Evolutionary conservation across 1,140 invertebrate species (phyloP).

Genomic region (Bombus terrestris): DNA sequence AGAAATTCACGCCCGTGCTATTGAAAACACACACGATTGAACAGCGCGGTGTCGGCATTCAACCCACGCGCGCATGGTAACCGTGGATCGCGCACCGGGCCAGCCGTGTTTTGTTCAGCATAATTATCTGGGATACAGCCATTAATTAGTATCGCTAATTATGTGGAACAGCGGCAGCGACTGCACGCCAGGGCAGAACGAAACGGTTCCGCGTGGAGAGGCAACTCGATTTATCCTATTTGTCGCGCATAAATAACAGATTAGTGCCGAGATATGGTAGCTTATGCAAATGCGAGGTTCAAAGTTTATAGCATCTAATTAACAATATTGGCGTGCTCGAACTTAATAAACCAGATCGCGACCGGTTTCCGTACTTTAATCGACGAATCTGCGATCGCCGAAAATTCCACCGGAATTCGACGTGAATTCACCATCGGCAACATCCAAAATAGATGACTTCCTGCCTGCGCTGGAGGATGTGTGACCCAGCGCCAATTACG

Average conservation of each 20-base stretch:
- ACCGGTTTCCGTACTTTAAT: constrained; percentile 33
- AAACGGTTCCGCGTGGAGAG: background rate
- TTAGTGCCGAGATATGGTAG: constrained; percentile 61
- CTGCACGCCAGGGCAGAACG: constrained; percentile 20
- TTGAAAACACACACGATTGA: constrained; percentile 6
- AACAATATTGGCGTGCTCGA: constrained; percentile 58
- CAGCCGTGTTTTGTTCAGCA: constrained; percentile 42
- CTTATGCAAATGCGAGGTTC: constrained; percentile 69
- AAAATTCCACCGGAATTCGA: constrained; percentile 19
- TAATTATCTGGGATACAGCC: constrained; percentile 53
- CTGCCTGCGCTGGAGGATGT: too few relatives aligned
- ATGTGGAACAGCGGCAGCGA: constrained; percentile 54
- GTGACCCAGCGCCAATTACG: constrained; percentile 17
- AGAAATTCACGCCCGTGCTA: constrained; percentile 17
- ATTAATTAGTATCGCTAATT: constrained; percentile 76
- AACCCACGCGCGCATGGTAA: constrained; percentile 5
- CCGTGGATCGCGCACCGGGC: constrained; percentile 9
- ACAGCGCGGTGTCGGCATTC: background rate
- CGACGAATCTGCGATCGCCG: background rate
- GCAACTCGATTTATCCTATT: constrained; percentile 56
- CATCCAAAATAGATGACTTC: background rate
- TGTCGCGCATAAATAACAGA: constrained; percentile 64
- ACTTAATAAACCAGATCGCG: constrained; percentile 51
- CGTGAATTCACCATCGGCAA: background rate
- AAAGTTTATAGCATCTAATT: constrained; percentile 73